Base-by-base conservation (phyloP, 2,797 vertebrate species). In the Pygocentrus nattereri region DNA sequence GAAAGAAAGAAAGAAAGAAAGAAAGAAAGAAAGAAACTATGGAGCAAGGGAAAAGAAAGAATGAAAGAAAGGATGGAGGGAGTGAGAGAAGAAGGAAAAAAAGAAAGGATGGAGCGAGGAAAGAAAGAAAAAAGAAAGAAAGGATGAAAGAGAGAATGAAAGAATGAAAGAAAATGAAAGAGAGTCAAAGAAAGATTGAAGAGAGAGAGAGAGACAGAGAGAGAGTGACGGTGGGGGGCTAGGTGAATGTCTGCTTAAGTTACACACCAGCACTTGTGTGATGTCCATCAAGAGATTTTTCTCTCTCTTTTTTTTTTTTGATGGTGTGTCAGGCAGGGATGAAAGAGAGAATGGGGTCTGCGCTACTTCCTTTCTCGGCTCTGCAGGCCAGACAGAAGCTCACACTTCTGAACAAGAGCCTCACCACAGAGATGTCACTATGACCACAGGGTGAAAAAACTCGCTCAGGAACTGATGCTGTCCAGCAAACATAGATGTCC, bases 261-360 rank as follows among this genome's bases (percentile, higher is more conserved):
- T 92, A 89, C 92, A 84, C 76, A 84, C 72, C 80, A 86, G 76
- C 83, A 88, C 76, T 79, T 82, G 88, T 87, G 84, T 89, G 88
- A 80, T 77, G 85, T 92, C 86, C 81, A 87, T 90, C 88, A 86
- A 78, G 84, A 76, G 27, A 64, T 49, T 59, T 61, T n/a, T n/a
- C n/a, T 34, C 3, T 54, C 15, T 34, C 47, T 30, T 15, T 21
- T 34, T 71, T 83, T 58, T 81, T 86, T 72, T 85, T 85, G n/a
- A 23, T 56, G 61, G 13, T 23, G 71, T 75, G 65, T 79, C 68
- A 81, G 23, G 47, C 61, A 50, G 38, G 56, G 80, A 88, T 80
- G 74, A 87, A 82, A 73, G 72, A 71, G 41, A 67, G 65, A 79
- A 80, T 78, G 41, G 47, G 73, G 30, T 82, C 80, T 76, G 69